phyloP scores from a whole-genome alignment of 2,113 vertebrate species.

The Saimiri boliviensis region DNA sequence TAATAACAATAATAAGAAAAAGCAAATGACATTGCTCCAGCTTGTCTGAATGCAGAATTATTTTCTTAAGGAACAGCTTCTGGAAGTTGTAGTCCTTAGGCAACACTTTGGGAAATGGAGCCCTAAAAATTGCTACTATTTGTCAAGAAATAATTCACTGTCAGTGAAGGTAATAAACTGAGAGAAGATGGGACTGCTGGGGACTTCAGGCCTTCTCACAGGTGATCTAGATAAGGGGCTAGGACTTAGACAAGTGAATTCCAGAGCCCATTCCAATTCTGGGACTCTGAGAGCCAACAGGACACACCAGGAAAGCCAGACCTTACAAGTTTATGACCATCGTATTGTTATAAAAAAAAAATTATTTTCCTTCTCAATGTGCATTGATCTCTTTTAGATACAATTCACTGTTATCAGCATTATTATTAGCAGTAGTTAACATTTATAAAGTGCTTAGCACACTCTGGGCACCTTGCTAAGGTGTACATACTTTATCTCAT shows the following conservation, averaged over 20 bases:
- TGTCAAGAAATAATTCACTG: neutral
- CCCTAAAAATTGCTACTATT: accelerated
- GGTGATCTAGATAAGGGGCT: accelerated
- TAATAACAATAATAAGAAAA: too few relatives aligned
- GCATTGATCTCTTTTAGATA: neutral
- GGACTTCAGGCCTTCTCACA: neutral
- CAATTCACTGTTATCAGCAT: neutral
- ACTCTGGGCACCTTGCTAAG: neutral
- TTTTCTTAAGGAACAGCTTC: neutral
- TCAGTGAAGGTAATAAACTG: neutral
- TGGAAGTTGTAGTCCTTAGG: neutral
- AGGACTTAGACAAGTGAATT: neutral
- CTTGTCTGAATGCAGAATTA: too few relatives aligned
- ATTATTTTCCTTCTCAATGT: neutral
- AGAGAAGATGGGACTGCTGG: neutral
- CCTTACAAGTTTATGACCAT: accelerated
- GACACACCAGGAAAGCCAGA: neutral
- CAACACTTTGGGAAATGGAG: neutral
- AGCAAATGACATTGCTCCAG: neutral
- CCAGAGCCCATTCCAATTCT: neutral
- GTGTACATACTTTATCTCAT: neutral
- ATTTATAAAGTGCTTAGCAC: conserved; percentile 2
- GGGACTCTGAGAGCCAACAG: neutral
- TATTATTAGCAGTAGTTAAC: neutral
- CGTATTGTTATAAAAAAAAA: neutral